Conservation (phyloP, 2,888 invertebrate genomes). For the Beris chalybata region DNA sequence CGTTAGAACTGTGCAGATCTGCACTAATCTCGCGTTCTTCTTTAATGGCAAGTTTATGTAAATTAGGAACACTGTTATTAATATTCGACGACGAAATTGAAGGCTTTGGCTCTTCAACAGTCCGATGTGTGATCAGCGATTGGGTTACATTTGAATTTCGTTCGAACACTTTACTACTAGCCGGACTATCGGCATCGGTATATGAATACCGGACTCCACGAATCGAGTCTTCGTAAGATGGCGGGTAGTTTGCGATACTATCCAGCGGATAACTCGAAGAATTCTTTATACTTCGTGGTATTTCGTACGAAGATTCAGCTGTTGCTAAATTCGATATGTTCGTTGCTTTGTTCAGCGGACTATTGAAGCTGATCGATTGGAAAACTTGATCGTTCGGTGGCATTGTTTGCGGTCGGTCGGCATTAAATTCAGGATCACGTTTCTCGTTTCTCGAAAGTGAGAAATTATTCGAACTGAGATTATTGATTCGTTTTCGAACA, state of each 20-base stretch:
- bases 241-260: conserved; percentile 41
- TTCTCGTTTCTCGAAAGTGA: conserved; percentile 43
- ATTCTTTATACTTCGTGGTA: conserved; percentile 47
- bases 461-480: conserved; percentile 37
- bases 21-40: conserved; percentile 12
- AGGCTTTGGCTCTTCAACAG: conserved; percentile 42
- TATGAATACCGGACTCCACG: conserved; percentile 8
- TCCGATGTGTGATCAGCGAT: conserved; percentile 42
- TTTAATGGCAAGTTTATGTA: conserved; percentile 10
- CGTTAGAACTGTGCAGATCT: conserved; percentile 24
- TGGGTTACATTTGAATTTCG: conserved; percentile 39
- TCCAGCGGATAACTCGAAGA: conserved; percentile 25
- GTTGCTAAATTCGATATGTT: conserved; percentile 46
- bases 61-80: conserved; percentile 19
- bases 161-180: not conserved
- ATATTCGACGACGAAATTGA: not conserved
- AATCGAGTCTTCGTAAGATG: conserved; percentile 52
- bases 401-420: conserved; percentile 52
- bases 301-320: conserved; percentile 49
- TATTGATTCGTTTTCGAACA: conserved; percentile 47
- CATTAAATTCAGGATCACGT: conserved; percentile 41
- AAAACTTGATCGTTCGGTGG: conserved; percentile 53
- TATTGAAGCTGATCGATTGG: conserved; percentile 52
- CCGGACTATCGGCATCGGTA: conserved; percentile 11
- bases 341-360: conserved; percentile 49